Percentiles rank a stretch among this genome's conserved stretches.
Evolutionary conservation across 2,797 vertebrate genomes (phyloP).

Genomic region (Macrochelys suwanniensis): DNA sequence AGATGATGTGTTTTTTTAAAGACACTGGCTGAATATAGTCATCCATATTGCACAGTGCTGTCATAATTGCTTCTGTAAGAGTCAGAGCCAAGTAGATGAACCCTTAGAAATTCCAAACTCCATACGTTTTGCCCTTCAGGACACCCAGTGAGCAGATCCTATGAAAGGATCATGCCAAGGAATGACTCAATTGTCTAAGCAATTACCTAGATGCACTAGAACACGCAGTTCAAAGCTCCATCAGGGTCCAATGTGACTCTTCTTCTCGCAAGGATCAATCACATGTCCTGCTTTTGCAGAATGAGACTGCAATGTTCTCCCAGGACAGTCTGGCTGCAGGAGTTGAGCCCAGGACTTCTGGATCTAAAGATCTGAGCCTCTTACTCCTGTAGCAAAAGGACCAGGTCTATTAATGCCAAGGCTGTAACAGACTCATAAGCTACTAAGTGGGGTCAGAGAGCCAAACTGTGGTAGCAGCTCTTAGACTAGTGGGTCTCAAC

Average conservation of each 20-base stretch:
- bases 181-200: not conserved
- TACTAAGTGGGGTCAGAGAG: too few relatives aligned
- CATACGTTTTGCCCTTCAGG: not conserved
- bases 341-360: not conserved
- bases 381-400: not conserved
- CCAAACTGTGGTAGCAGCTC: not conserved
- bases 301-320: not conserved
- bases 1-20: fast-evolving
- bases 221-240: not conserved
- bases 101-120: not conserved
- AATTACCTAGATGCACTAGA: not conserved
- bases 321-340: not conserved
- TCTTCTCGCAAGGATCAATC: not conserved
- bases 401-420: not conserved
- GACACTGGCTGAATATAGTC: not conserved
- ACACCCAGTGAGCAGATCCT: not conserved
- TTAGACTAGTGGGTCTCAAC: not conserved
- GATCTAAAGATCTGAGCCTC: not conserved
- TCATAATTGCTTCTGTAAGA: fast-evolving
- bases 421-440: not conserved
- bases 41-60: fast-evolving
- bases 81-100: not conserved
- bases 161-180: not conserved
- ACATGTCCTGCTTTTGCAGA: not conserved
- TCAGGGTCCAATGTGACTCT: not conserved